A percentile compares a stretch with the other conserved stretches of the same genome.
Evolutionary conservation across 2,888 invertebrate genomes (phyloP).

Genomic region (Eupelmus urozonus): DNA sequence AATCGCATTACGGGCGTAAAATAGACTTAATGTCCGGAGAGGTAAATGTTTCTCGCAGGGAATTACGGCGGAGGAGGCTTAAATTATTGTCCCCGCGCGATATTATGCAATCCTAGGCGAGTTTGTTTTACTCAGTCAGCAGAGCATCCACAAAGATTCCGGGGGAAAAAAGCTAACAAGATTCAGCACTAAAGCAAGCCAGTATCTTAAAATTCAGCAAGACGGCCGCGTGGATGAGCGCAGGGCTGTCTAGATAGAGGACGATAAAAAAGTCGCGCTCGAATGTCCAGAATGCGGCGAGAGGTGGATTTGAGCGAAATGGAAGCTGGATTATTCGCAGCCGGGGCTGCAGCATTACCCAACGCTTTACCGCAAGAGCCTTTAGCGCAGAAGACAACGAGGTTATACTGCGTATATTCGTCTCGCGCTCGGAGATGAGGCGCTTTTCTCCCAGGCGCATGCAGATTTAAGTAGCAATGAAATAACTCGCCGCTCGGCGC

Average conservation of each 20-base stretch:
- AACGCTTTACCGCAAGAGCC: conserved; percentile 28
- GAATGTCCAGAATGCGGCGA: background rate
- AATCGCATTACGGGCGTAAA: conserved; percentile 29
- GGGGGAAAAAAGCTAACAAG: conserved; percentile 30
- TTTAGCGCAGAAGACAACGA: conserved; percentile 25
- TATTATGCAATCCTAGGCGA: background rate
- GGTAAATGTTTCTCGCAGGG: background rate
- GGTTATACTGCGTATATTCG: conserved; percentile 3
- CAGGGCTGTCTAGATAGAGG: too few species aligned
- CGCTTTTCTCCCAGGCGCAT: conserved; percentile 22
- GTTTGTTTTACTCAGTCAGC: conserved; percentile 18
- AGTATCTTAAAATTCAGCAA: conserved; percentile 16
- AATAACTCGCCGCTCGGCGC: conserved; percentile 48
- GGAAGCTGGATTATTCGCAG: conserved; percentile 40
- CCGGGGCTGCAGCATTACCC: conserved; percentile 14
- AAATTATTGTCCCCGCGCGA: conserved; percentile 1
- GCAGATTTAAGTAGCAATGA: conserved; percentile 59
- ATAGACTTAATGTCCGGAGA: conserved; percentile 22
- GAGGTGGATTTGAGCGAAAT: conserved; percentile 25
- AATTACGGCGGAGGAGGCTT: background rate
- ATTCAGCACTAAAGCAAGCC: conserved; percentile 16
- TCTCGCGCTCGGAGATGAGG: background rate
- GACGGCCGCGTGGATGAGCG: too few species aligned
- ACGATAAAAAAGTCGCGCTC: background rate
- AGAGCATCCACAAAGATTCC: conserved; percentile 19